These are phyloP conservation scores for Notiomystis cincta DNA, from an alignment of 2,113 vertebrate species.

Conservation along the genomic window DNA sequence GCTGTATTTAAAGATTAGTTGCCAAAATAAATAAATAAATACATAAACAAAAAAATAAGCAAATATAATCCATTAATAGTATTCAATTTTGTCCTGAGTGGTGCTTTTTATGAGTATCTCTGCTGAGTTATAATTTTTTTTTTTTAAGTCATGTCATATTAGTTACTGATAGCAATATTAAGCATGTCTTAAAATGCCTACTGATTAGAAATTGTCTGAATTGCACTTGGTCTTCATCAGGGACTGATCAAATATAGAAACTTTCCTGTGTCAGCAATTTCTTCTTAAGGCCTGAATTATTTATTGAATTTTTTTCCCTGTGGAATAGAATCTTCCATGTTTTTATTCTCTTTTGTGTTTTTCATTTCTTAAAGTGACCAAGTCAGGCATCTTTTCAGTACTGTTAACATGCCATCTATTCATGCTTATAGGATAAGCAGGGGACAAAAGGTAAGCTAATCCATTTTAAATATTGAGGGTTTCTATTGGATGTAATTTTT, in stretches of 20 bases:
- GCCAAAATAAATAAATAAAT: background rate
- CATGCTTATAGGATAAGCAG: background rate
- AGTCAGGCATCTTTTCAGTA: background rate
- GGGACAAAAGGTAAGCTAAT: background rate
- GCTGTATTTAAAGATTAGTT: background rate
- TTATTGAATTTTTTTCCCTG: background rate
- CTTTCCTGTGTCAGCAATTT: background rate
- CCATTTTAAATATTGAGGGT: background rate
- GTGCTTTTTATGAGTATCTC: background rate
- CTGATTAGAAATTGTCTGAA: background rate
- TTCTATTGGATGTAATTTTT: accelerated
- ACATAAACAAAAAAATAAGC: background rate
- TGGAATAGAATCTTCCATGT: background rate
- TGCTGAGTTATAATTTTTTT: background rate
- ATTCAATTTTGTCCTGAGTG: background rate
- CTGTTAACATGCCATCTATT: background rate
- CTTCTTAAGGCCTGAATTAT: background rate
- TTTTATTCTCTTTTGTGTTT: background rate
- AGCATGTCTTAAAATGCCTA: background rate
- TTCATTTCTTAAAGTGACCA: background rate
- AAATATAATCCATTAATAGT: background rate
- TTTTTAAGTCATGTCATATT: constrained; percentile 13
- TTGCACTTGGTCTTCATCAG: background rate
- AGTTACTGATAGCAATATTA: background rate
- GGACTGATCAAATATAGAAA: background rate